Evolutionary conservation across 2,888 invertebrate species (phyloP).

Genomic region (Lampropteryx suffumata): DNA sequence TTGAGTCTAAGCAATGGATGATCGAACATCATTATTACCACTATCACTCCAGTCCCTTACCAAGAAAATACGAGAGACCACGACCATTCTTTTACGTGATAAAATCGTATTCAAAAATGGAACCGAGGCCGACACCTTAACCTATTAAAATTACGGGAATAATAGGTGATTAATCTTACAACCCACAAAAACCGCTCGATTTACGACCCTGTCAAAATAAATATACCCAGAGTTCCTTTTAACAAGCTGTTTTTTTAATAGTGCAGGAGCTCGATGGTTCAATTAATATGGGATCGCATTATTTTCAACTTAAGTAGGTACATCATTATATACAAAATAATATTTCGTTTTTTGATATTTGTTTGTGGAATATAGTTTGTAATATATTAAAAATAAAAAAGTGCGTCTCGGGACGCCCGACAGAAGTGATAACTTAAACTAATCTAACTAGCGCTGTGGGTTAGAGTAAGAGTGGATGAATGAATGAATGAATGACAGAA

Average conservation of each 20-base stretch:
- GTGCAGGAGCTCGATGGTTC: slow-evolving; percentile 29
- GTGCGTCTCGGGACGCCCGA: no score
- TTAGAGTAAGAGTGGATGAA: no score
- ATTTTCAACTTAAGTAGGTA: background rate
- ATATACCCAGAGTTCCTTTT: slow-evolving; percentile 57
- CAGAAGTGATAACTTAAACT: no score
- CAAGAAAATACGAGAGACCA: slow-evolving; percentile 12
- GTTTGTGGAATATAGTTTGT: no score
- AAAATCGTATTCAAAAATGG: slow-evolving; percentile 34
- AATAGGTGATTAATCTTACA: slow-evolving; percentile 76
- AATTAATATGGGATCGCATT: background rate
- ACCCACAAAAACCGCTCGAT: slow-evolving; percentile 61
- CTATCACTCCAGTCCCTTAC: slow-evolving; percentile 4
- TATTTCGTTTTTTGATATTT: background rate
- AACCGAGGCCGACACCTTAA: slow-evolving; percentile 56
- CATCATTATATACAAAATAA: no score
- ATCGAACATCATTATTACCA: slow-evolving; percentile 12
- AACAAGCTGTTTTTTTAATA: slow-evolving; percentile 50
- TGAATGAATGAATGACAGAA: no score
- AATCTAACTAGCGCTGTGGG: no score
- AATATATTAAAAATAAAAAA: no score
- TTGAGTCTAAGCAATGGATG: slow-evolving; percentile 12
- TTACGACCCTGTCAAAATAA: slow-evolving; percentile 74
- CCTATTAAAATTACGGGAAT: slow-evolving; percentile 76
- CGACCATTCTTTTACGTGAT: slow-evolving; percentile 14